These are phyloP conservation scores for Aegotheles bennettii DNA, from an alignment of 2,113 vertebrate species.

Conservation along the genomic window DNA sequence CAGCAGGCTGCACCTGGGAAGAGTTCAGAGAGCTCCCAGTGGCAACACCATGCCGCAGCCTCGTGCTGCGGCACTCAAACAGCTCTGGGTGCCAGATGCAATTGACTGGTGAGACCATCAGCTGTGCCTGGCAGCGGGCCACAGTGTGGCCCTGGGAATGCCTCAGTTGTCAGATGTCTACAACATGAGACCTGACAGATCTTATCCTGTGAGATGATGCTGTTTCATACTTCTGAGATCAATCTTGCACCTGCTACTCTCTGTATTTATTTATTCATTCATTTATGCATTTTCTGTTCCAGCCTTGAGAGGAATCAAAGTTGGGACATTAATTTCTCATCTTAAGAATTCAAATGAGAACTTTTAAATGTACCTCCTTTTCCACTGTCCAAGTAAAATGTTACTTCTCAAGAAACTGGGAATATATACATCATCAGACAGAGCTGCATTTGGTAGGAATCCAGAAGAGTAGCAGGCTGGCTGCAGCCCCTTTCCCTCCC, in stretches of 20 bases:
- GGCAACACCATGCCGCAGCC: not conserved
- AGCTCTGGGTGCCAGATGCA: not conserved
- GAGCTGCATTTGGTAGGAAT: not conserved
- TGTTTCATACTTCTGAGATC: not conserved
- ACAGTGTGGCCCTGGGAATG: not conserved
- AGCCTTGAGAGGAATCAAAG: not conserved
- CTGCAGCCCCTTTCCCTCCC: not conserved
- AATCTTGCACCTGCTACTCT: not conserved
- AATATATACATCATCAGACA: not conserved
- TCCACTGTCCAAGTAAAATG: not conserved
- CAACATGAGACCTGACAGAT: not conserved
- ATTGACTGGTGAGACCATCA: not conserved
- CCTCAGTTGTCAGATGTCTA: not conserved
- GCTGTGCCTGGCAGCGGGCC: not conserved
- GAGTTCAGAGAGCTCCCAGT: not conserved
- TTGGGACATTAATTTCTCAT: not conserved
- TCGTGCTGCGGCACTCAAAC: rapidly evolving
- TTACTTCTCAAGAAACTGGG: not conserved
- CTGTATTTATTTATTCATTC: not conserved
- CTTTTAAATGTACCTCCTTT: not conserved
- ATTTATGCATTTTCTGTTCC: not conserved
- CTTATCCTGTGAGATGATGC: not conserved
- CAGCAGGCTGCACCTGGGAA: not conserved
- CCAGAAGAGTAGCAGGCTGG: not conserved
- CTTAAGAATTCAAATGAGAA: not conserved